Evolutionary conservation across 2,797 vertebrate genomes (phyloP), one percentile per base, ranked within the genome.

Genomic region (Liparis tanakae): DNA sequence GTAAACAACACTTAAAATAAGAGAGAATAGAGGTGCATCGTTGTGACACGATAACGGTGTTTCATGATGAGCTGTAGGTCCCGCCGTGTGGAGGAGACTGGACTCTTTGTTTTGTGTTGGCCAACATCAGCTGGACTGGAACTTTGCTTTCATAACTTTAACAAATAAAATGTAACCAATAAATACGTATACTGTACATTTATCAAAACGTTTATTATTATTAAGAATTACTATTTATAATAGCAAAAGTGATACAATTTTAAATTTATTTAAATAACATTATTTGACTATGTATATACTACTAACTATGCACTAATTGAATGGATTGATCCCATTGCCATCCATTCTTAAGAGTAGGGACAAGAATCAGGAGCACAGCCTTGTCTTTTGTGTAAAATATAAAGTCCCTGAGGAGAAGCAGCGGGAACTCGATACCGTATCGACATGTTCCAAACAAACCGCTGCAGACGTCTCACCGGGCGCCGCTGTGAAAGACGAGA

Each of bases 401-500:
- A 39, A 39, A 39, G 6, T 25, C 30, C 13, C 36, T 22, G 8
- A 33, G 41, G 60, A 83, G 41, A 70, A 74, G 71, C 39, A 33
- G 22, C 9, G 48, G 37, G 6, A 74, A 14, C 58, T 56, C 25
- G 20, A 74, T 18, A 20, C 37, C 7, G 4, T 43, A n/a, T 10
- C 53, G 72, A 60, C 66, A 43, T 70, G 67, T 71, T 57, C 58
- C 1, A 2, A 71, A 33, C 61, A 70, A 70, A 62, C 25, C 5
- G 18, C 44, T 33, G 33, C 10, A 25, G 72, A 20, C 9, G 25
- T 51, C 67, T 79, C 73, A 44, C 74, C 33, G 36, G 62, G 61
- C 37, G 50, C 57, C 20, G n/a, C 3, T 0, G 0, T 70, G 33
- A 67, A 79, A 62, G 62, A 67, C 43, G 37, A 77, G 37, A 76